Evolutionary conservation across 1,140 invertebrate species (phyloP), one percentile per base, ranked within the genome.

Genomic region (Drosophila sucinea): DNA sequence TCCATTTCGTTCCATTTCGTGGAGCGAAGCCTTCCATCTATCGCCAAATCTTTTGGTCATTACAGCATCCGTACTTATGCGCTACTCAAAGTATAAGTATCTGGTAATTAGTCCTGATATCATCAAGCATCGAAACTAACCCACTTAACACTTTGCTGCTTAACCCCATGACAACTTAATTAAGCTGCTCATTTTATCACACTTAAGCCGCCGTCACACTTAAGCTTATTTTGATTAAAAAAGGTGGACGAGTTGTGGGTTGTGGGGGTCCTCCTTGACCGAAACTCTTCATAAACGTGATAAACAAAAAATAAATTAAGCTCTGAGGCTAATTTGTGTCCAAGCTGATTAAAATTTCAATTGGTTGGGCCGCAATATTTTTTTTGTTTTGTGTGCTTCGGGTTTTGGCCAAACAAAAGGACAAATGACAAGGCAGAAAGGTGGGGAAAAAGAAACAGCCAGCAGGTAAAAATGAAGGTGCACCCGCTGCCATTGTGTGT

Each of bases 321-420:
- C 56, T 17, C 32, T 3, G 60, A 32, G 65, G 70, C 74, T 77
- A 77, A 77, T 74, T 77, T 77, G 75, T 77, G 75, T 74, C 67
- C 75, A 70, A 70, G 67, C 72, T 74, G 67, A 77, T 77, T 77
- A 74, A 74, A 77, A 77, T 74, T 70, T 74, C 72, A 74, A 77
- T 77, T 74, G 67, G 41, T 44, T 61, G 38, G 35, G 35, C 10
- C 23, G 41, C 35, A 1, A 27, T 60, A 7, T 40, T 10, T 57
- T 33, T 57, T 57, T 32, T 33, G n/a, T 35, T 17, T 23, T 23
- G 2, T 35, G 32, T 35, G 56, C 54, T 27, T 57, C 74, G 70
- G 60, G 62, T 74, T 74, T 70, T 77, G 70, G 63, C 57, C 66
- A 77, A 73, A 77, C 74, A 77, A 77, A 77, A 66, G 71, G 66